Conservation (phyloP, 2,113 vertebrate species). For the Ammodytes marinus region DNA sequence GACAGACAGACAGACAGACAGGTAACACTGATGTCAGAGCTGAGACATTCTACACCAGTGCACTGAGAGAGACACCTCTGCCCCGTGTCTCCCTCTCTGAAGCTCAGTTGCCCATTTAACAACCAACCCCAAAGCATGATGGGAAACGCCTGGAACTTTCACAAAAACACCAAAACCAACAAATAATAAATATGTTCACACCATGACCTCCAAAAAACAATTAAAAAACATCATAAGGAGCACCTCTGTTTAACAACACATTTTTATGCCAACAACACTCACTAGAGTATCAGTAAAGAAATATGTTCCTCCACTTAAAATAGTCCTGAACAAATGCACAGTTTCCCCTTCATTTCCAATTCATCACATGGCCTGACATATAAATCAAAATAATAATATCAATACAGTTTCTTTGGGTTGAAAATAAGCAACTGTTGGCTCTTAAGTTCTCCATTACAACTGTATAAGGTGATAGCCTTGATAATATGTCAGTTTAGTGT, state of each 20-base stretch:
- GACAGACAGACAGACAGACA: not conserved
- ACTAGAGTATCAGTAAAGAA: not conserved
- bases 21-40: constrained; percentile 30
- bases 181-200: not conserved
- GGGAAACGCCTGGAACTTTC: constrained; percentile 7
- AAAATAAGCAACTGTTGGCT: not conserved
- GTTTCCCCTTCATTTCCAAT: not conserved
- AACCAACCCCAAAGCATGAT: constrained; percentile 15
- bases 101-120: not conserved
- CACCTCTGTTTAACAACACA: not conserved
- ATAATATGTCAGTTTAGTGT: not conserved
- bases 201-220: not conserved
- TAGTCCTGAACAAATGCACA: not conserved
- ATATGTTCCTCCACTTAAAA: not conserved
- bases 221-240: not conserved
- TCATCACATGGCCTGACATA: not conserved
- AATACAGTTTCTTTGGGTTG: not conserved
- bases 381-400: not conserved
- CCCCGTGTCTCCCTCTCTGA: not conserved
- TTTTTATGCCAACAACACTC: not conserved
- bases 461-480: not conserved
- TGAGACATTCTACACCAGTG: constrained; percentile 55
- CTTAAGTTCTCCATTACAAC: not conserved
- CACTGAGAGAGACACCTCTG: constrained; percentile 25
- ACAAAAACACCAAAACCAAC: not conserved